Conservation (phyloP, 2,113 vertebrate species). For the Alligator sinensis region DNA sequence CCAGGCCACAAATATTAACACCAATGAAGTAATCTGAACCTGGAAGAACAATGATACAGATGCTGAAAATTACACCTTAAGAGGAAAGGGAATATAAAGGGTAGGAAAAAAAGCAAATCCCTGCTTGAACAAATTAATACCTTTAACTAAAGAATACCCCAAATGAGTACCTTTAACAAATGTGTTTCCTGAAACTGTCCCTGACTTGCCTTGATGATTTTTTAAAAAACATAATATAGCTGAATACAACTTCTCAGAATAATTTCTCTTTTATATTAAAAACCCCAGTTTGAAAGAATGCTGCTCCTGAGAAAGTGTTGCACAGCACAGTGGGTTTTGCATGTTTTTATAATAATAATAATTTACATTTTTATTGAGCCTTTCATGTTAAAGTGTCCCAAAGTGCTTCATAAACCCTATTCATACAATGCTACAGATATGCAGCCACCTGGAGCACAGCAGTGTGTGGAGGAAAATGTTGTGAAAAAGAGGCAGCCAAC, state of each 20-base stretch:
- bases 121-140: neutral
- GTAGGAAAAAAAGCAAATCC: neutral
- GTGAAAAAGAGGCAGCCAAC: neutral
- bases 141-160: slow-evolving; percentile 17
- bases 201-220: slow-evolving; percentile 44
- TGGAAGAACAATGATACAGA: no score
- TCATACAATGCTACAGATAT: neutral
- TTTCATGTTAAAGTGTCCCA: slow-evolving; percentile 29
- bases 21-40: no score
- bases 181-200: slow-evolving; percentile 28
- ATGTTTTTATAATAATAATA: slow-evolving; percentile 59
- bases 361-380: slow-evolving; percentile 49
- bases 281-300: slow-evolving; percentile 62
- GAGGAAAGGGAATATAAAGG: neutral
- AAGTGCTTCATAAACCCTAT: neutral
- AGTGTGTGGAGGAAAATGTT: neutral
- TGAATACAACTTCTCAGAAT: slow-evolving; percentile 68
- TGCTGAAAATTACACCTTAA: neutral
- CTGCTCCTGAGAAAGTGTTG: slow-evolving; percentile 51
- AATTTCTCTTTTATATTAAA: slow-evolving; percentile 69
- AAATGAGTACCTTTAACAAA: slow-evolving; percentile 19
- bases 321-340: slow-evolving; percentile 37
- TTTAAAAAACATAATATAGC: slow-evolving; percentile 49
- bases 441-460: neutral
- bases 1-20: no score